A percentile compares a stretch with the other conserved stretches of the same genome.
These are phyloP conservation scores for Meteorus sp. DNA, from an alignment of 1,140 invertebrate genomes.

Conservation along the genomic window DNA sequence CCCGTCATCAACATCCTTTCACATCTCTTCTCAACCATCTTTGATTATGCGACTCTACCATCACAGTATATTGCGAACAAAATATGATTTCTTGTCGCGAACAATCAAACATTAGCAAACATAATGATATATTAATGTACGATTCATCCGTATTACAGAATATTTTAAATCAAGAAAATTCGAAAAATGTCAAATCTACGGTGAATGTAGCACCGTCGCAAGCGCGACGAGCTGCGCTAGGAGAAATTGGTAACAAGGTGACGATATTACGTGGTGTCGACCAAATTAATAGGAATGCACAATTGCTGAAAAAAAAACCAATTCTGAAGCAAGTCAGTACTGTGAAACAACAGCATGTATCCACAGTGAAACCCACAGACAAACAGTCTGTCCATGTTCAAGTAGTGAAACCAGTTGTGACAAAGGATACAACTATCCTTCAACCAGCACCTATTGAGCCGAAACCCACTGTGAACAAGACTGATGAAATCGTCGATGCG, in stretches of 20 bases:
- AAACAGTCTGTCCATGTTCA: too few relatives aligned
- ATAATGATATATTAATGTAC: too few relatives aligned
- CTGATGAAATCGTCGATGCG: not conserved
- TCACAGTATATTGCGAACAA: too few relatives aligned
- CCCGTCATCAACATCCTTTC: too few relatives aligned
- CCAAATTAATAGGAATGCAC: constrained; percentile 38
- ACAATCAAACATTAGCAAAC: too few relatives aligned
- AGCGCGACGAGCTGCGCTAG: constrained; percentile 48
- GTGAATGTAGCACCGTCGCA: constrained; percentile 31
- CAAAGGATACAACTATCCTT: constrained; percentile 22
- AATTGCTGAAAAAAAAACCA: constrained; percentile 36
- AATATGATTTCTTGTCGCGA: too few relatives aligned
- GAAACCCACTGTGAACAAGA: constrained; percentile 1
- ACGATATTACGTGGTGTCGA: constrained; percentile 40
- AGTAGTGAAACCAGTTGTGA: constrained; percentile 41
- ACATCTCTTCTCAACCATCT: too few relatives aligned
- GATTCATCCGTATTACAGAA: too few relatives aligned
- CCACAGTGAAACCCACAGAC: too few relatives aligned
- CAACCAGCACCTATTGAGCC: not conserved
- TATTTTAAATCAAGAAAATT: constrained; percentile 50
- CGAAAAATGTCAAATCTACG: constrained; percentile 44
- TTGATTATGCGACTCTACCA: too few relatives aligned
- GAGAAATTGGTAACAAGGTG: constrained; percentile 55
- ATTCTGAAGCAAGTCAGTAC: constrained; percentile 12
- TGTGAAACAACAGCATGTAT: too few relatives aligned